Base-by-base conservation (phyloP, 2,797 vertebrate genomes). In the Anguilla anguilla region DNA sequence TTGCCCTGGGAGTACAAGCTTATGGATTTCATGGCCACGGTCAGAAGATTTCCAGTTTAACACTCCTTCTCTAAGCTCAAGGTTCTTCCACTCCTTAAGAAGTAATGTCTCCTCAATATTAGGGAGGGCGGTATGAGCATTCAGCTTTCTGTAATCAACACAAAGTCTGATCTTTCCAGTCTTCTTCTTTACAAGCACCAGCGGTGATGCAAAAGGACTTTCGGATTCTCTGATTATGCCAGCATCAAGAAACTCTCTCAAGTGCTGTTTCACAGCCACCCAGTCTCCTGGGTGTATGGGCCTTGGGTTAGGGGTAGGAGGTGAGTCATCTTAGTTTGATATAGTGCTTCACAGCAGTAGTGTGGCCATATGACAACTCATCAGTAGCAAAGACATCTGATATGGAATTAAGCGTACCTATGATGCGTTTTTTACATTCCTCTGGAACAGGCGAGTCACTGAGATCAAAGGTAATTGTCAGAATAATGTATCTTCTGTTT, bases 391-490 rank as follows among this genome's bases (percentile, higher is more conserved):
- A 91, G 1, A 90, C 86, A 0, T 91, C 89, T 59, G 13, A 3
- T 22, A 92, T 86, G 22, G 85, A 87, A 15, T 51, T 86, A 0
- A 91, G 81, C 55, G 89, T 86, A 9, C 43, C 43, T 13, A 1
- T 6, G 15, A 92, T 90, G 4, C 67, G 74, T 0, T 77, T 28
- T 72, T 90, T 90, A 72, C 46, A 89, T 35, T 91, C 7, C n/a
- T 91, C 88, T 7, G 72, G 5, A 25, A 64, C 5, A 25, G 61
- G 61, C 1, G 53, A 43, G 43, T 43, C 88, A 25, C 89, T 53
- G 13, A 90, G 59, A 17, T 90, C 83, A 64, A 91, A 82, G 1
- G n/a, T 13, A 43, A 43, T 43, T 43, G 43, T 43, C 43, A 43
- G 43, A 43, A 43, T 43, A 43, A 43, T 43, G 43, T 5, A 43